A percentile compares a stretch with the other conserved stretches of the same genome.
Conservation (phyloP, 1,140 invertebrate species). For the Augochlora pura region DNA sequence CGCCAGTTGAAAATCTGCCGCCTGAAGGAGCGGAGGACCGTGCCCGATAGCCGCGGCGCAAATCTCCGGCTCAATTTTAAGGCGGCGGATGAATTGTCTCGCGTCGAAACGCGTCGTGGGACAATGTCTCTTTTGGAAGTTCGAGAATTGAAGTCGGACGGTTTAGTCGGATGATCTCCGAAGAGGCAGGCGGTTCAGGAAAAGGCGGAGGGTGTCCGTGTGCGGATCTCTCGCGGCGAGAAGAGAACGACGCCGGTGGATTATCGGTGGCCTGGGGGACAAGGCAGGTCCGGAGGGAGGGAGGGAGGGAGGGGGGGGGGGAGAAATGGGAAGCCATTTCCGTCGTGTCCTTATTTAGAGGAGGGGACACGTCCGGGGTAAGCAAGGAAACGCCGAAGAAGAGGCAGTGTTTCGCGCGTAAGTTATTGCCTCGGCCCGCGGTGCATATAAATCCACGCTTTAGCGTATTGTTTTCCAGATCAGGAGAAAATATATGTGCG, state of each 20-base stretch:
- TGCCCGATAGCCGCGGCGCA: no score
- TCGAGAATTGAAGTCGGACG: not conserved
- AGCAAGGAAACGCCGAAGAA: slow-evolving; percentile 63
- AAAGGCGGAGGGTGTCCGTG: not conserved
- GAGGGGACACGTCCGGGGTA: slow-evolving; percentile 64
- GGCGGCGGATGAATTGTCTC: not conserved
- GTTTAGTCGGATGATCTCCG: slow-evolving; percentile 16
- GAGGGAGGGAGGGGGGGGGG: slow-evolving; percentile 56
- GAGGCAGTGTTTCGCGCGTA: slow-evolving; percentile 62
- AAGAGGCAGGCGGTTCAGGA: not conserved
- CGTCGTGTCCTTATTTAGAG: slow-evolving; percentile 75
- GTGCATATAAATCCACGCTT: slow-evolving; percentile 76
- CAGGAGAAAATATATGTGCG: slow-evolving; percentile 77
- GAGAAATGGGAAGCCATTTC: slow-evolving; percentile 71
- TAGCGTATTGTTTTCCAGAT: slow-evolving; percentile 79
- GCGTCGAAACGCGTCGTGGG: no score
- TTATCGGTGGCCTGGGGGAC: slow-evolving; percentile 27
- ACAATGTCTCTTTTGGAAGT: slow-evolving; percentile 18
- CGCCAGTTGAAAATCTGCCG: no score
- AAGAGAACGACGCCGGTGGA: slow-evolving; percentile 26
- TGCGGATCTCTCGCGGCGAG: not conserved
- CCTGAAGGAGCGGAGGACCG: no score
- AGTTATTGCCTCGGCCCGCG: slow-evolving; percentile 72
- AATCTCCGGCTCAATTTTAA: no score
- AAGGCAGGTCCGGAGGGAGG: not conserved